These are phyloP conservation scores for Caradrina kadenii DNA, from an alignment of 2,888 invertebrate genomes.

Conservation along the genomic window DNA sequence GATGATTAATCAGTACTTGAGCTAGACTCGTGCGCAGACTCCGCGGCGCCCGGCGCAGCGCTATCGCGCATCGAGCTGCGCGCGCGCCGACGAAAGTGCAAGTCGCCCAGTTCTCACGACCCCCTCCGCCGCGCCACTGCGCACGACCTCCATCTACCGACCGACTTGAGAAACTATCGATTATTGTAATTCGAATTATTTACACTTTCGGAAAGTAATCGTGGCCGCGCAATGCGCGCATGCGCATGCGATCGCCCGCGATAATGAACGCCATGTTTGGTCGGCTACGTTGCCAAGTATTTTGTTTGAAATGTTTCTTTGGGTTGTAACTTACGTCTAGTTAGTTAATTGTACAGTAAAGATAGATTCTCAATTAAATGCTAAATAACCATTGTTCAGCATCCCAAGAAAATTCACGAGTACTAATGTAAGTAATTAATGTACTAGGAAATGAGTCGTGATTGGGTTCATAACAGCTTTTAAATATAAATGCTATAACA, in stretches of 20 bases:
- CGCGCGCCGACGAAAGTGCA: slow-evolving; percentile 87
- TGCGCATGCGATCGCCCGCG: slow-evolving; percentile 73
- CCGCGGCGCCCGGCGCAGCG: slow-evolving; percentile 76
- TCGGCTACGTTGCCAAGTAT: slow-evolving; percentile 51
- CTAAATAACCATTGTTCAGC: background rate
- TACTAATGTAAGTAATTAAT: background rate
- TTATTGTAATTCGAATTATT: slow-evolving; percentile 82
- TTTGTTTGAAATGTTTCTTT: slow-evolving; percentile 58
- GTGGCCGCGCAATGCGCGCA: slow-evolving; percentile 69
- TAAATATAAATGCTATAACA: slow-evolving; percentile 20
- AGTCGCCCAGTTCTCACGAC: slow-evolving; percentile 88
- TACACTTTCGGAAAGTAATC: slow-evolving; percentile 81
- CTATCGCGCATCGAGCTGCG: slow-evolving; percentile 76
- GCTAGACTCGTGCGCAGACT: slow-evolving; percentile 83
- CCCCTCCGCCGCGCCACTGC: slow-evolving; percentile 69
- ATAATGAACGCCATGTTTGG: slow-evolving; percentile 76
- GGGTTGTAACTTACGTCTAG: slow-evolving; percentile 47
- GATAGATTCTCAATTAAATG: slow-evolving; percentile 2
- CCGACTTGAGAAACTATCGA: slow-evolving; percentile 77
- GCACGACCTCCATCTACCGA: slow-evolving; percentile 69
- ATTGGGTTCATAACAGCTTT: slow-evolving; percentile 18
- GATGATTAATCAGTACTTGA: slow-evolving; percentile 79
- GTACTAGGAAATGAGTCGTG: slow-evolving; percentile 33
- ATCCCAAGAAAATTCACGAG: slow-evolving; percentile 2
- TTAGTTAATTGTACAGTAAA: slow-evolving; percentile 19